Conservation (phyloP, 2,797 vertebrate genomes). For the Ctenosaura bakeri region DNA sequence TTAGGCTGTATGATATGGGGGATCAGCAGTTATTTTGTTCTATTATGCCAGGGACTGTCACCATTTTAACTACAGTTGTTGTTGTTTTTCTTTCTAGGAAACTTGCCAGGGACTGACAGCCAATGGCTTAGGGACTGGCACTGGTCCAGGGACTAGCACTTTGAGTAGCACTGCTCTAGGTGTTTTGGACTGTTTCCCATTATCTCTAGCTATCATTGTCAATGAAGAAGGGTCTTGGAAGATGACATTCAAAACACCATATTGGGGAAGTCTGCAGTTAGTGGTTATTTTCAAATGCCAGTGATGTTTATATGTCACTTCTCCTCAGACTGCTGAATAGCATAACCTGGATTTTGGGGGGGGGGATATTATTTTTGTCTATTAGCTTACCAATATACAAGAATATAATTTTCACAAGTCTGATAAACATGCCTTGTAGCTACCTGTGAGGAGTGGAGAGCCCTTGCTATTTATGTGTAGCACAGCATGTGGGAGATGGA, state of each 20-base stretch:
- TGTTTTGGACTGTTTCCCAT: not conserved
- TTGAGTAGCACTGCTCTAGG: too few relatives aligned
- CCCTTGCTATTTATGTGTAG: not conserved
- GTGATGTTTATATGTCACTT: not conserved
- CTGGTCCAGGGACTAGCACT: too few relatives aligned
- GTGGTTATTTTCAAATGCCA: not conserved
- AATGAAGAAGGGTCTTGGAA: not conserved
- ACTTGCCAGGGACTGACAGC: too few relatives aligned
- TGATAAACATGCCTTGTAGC: not conserved
- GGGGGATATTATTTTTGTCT: not conserved
- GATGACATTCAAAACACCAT: not conserved
- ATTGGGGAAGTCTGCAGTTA: not conserved
- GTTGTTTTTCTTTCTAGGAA: too few relatives aligned
- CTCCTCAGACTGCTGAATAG: not conserved
- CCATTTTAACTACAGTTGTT: too few relatives aligned
- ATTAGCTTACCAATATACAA: not conserved
- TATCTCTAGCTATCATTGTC: not conserved
- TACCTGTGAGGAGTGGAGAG: not conserved
- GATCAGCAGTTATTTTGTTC: too few relatives aligned
- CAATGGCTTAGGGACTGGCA: too few relatives aligned
- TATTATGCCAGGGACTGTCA: too few relatives aligned
- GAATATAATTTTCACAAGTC: not conserved
- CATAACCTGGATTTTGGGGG: not conserved
- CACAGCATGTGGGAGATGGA: not conserved
- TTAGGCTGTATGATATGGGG: too few relatives aligned